Percentiles rank a stretch among this genome's conserved stretches.
Evolutionary conservation across 37 sponge, comb jelly and placozoan species (phyloP).

Genomic region (Bolinopsis microptera): DNA sequence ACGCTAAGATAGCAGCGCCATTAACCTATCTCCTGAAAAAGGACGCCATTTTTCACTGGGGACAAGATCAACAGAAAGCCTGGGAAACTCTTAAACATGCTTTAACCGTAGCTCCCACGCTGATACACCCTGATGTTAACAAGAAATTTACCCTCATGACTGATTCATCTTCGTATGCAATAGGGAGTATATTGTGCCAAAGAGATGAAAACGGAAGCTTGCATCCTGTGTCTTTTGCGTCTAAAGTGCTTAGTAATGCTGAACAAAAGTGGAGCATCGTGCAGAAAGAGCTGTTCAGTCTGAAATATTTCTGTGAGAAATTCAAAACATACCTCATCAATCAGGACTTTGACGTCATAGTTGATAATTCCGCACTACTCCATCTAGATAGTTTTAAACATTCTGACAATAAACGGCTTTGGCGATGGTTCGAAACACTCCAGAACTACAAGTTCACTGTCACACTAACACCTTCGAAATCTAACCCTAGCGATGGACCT

Average conservation of each 20-base stretch:
- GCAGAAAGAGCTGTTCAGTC: not conserved
- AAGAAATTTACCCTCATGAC: not conserved
- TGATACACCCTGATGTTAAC: not conserved
- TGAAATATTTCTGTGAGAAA: not conserved
- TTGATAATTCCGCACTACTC: not conserved
- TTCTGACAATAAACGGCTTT: not conserved
- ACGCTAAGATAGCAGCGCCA: not conserved
- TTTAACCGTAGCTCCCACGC: not conserved
- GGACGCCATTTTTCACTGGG: not conserved
- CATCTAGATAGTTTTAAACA: not conserved
- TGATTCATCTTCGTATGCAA: not conserved
- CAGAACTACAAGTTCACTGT: not conserved
- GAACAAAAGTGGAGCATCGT: not conserved
- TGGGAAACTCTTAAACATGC: not conserved
- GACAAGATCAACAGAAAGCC: not conserved
- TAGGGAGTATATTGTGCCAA: not conserved
- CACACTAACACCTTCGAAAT: not conserved
- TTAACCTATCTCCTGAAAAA: not conserved
- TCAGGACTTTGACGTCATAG: not conserved
- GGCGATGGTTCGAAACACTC: slow-evolving; percentile 4
- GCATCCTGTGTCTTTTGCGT: not conserved
- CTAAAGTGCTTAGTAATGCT: not conserved
- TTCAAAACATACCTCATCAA: not conserved
- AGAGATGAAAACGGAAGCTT: not conserved
- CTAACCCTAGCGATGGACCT: not conserved